phyloP scores from a whole-genome alignment of 2,797 vertebrate genomes.

The Malurus splendens region DNA sequence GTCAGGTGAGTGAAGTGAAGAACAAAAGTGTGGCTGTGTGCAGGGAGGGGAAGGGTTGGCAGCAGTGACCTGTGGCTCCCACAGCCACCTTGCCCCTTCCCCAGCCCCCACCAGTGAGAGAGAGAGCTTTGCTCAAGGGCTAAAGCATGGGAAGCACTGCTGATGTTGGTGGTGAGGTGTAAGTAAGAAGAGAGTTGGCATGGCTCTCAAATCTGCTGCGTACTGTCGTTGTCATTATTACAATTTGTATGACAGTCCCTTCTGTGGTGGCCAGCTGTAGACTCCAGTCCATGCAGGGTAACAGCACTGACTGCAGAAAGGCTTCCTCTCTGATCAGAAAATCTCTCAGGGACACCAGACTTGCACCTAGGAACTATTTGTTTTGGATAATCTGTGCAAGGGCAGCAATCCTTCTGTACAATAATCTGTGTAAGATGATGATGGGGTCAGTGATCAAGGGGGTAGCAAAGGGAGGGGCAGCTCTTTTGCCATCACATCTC shows the following conservation, averaged over 20 bases:
- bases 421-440: not conserved
- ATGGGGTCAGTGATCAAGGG: accelerated
- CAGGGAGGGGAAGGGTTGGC: not conserved
- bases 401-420: not conserved
- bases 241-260: accelerated
- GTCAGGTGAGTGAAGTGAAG: not conserved
- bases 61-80: not conserved
- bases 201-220: not conserved
- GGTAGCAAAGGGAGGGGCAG: not conserved
- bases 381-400: not conserved
- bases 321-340: not conserved
- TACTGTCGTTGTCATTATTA: not conserved
- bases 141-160: not conserved
- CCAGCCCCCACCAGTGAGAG: not conserved
- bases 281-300: not conserved
- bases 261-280: not conserved
- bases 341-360: not conserved
- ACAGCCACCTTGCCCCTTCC: not conserved
- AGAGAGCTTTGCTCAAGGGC: not conserved
- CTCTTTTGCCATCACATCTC: not conserved
- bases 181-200: not conserved
- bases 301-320: not conserved
- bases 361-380: not conserved
- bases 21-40: not conserved
- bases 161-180: not conserved